Base-by-base conservation (phyloP, 2,888 invertebrate genomes). In the Timema podura region DNA sequence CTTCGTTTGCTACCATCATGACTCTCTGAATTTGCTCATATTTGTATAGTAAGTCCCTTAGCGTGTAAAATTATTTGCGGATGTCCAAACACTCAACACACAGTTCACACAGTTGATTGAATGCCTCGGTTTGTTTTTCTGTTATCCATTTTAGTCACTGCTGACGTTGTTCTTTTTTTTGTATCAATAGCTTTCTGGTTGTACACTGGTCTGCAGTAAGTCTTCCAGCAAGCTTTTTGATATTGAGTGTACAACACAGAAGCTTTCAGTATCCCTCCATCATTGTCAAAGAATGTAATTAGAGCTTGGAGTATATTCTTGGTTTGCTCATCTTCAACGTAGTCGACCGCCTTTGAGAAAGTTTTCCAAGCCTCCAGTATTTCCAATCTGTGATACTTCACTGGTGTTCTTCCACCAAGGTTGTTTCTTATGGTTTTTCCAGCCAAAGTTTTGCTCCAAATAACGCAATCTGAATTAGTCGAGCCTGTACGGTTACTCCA, bases 181-280 rank as follows among this genome's bases (percentile, higher is more conserved):
- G 16, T 11, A 7, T 11, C 57, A 11, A 8, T 57, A 3, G 57
- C 57, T 5, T 13, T 57, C 5, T 57, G n/a, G 57, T 57, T 8
- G 57, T 57, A 13, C 57, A 57, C 57, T 57, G 57, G 57, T 57
- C 15, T 57, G 5, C 57, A 57, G n/a, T n/a, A 57, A 13, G 13
- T 57, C 5, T 57, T 57, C n/a, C 57, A 5, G 30, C 57, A n/a
- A n/a, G 10, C n/a, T 57, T 57, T 11, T 6, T n/a, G 57, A 10
- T 54, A 54, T n/a, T 3, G 30, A 30, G 3, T 30, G 3, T 30
- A 1, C 30, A 30, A 30, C 30, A 3, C 30, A 30, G 30, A 1
- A 30, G 30, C 30, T 30, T 30, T 30, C 1, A 30, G 30, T 30
- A 30, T 30, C 30, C 30, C 30, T 30, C 30, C 30, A 30, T 30